Conservation (phyloP, 2,797 vertebrate genomes). For the Cephalopachus bancanus region DNA sequence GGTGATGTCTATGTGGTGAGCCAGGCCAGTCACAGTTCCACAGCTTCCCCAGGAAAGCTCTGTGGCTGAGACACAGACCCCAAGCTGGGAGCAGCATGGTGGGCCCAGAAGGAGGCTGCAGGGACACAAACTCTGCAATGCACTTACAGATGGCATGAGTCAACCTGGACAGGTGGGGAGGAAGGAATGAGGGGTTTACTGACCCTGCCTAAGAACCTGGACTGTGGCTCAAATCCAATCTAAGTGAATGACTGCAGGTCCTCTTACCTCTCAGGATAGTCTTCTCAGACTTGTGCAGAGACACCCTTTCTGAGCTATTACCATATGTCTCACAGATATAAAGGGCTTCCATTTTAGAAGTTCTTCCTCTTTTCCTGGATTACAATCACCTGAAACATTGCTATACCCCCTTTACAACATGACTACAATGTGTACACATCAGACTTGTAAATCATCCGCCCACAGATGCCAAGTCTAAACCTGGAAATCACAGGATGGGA, state of each 20-base stretch:
- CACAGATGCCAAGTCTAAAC: background rate
- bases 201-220: background rate
- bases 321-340: background rate
- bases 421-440: background rate
- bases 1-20: fast-evolving
- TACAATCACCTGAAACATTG: background rate
- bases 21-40: too few relatives aligned
- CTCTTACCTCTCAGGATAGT: background rate
- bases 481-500: background rate
- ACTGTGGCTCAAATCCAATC: background rate
- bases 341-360: background rate
- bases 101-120: background rate
- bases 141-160: background rate
- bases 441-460: background rate
- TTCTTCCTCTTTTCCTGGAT: background rate
- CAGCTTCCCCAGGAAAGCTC: background rate
- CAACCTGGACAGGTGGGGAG: too few relatives aligned
- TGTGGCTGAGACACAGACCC: background rate
- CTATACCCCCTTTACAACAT: background rate
- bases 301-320: background rate
- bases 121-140: too few relatives aligned
- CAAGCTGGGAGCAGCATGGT: fast-evolving
- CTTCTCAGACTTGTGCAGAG: background rate
- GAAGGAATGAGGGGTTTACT: fast-evolving
- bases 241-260: background rate